Evolutionary conservation across 2,888 invertebrate species (phyloP).

Genomic region (Danaus chrysippus): DNA sequence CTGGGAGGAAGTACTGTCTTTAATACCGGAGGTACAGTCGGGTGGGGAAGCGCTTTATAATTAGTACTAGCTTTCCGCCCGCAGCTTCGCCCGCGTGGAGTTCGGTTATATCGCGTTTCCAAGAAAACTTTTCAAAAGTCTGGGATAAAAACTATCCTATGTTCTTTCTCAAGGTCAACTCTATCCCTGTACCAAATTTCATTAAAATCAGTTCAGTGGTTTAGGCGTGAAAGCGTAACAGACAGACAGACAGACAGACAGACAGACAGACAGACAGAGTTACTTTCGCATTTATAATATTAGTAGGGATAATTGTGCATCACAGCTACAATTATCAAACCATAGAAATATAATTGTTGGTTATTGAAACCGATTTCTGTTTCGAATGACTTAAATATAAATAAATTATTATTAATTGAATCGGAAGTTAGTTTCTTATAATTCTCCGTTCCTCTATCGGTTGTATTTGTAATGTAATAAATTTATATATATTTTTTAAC

Average conservation of each 20-base stretch:
- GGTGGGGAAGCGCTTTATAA: conserved; percentile 29
- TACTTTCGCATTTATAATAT: no score
- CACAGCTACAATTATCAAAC: conserved; percentile 11
- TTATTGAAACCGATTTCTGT: neutral
- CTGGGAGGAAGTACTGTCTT: conserved; percentile 44
- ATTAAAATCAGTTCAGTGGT: no score
- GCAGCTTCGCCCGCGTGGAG: no score
- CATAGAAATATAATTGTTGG: neutral
- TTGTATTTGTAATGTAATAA: neutral
- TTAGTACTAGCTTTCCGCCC: no score
- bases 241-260: no score
- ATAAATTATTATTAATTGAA: neutral
- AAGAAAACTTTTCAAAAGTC: no score
- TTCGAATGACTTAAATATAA: neutral
- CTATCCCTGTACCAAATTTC: no score
- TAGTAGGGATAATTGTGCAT: conserved; percentile 12
- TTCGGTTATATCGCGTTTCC: no score
- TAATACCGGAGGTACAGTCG: conserved; percentile 45
- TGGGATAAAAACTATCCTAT: no score
- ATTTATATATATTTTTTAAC: conserved; percentile 4
- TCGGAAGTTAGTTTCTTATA: neutral
- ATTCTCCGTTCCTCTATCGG: neutral
- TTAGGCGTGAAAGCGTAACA: no score
- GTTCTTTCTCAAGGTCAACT: no score
- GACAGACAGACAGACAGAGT: no score